Evolutionary conservation across 2,113 vertebrate species (phyloP).

Genomic region (Edolisoma coerulescens): DNA sequence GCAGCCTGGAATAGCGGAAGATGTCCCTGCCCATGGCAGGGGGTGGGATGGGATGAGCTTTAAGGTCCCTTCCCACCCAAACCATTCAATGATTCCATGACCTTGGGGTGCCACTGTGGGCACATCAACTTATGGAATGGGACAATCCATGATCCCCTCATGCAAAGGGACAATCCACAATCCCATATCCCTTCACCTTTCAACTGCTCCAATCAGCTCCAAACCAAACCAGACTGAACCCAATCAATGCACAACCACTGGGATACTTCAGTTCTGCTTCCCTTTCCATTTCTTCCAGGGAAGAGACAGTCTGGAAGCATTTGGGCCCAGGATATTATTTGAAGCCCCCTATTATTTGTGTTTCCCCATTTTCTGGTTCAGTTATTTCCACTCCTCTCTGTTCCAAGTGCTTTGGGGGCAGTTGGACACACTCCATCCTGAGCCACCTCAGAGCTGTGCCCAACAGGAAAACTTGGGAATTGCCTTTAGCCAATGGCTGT

Average conservation of each 20-base stretch:
- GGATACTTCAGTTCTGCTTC: background rate
- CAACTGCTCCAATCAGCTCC: background rate
- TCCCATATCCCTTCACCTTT: background rate
- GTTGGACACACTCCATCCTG: background rate
- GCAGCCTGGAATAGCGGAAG: background rate
- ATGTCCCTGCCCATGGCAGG: background rate
- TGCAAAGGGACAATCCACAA: fast-evolving
- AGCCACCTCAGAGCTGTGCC: background rate
- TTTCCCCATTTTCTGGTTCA: background rate
- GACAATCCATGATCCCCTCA: fast-evolving
- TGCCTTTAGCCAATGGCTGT: background rate
- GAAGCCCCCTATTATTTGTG: background rate
- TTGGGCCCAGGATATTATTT: background rate
- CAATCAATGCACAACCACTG: background rate
- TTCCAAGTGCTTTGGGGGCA: background rate
- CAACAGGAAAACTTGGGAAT: background rate
- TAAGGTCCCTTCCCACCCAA: background rate
- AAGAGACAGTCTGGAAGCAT: background rate
- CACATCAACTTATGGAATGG: background rate
- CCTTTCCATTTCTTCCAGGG: background rate
- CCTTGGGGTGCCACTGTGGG: background rate
- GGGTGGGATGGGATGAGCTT: fast-evolving
- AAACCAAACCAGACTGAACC: background rate
- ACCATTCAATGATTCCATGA: background rate
- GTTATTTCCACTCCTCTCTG: background rate